These are phyloP conservation scores for Scytalopus superciliaris DNA, from an alignment of 2,113 vertebrate species.

Conservation along the genomic window DNA sequence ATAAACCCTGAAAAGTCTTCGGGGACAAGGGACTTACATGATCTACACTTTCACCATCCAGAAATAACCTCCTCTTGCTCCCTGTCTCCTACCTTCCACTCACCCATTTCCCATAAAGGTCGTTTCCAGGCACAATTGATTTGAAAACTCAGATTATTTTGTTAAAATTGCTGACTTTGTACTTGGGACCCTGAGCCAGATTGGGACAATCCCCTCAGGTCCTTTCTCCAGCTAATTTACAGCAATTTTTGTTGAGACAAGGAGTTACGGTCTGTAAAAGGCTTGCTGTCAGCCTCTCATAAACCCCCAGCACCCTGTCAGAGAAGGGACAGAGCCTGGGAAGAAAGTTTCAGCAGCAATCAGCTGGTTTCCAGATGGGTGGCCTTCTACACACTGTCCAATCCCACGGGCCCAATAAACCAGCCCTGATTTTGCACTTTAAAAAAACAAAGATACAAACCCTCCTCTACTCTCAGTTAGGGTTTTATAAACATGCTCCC, in stretches of 20 bases:
- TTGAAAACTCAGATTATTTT: conserved; percentile 48
- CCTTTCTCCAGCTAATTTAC: conserved; percentile 77
- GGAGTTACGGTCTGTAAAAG: conserved; percentile 82
- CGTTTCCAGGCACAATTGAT: conserved; percentile 43
- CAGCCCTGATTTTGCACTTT: conserved; percentile 53
- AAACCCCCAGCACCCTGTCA: conserved; percentile 77
- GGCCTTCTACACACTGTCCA: conserved; percentile 48
- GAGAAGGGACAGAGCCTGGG: conserved; percentile 45
- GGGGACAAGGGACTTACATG: not conserved
- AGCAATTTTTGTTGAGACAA: conserved; percentile 78
- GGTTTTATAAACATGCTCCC: conserved; percentile 64
- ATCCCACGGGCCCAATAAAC: conserved; percentile 58
- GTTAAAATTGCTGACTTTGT: conserved; percentile 57
- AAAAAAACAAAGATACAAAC: conserved; percentile 54
- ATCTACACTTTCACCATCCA: not conserved
- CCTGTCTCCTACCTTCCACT: not conserved
- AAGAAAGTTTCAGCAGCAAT: conserved; percentile 61
- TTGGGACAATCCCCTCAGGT: conserved; percentile 64
- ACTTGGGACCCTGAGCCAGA: conserved; percentile 3
- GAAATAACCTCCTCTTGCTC: conserved; percentile 17
- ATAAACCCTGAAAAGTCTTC: not conserved
- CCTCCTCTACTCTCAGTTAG: conserved; percentile 20
- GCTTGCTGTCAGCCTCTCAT: conserved; percentile 79
- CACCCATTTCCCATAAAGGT: conserved; percentile 31
- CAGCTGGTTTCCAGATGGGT: conserved; percentile 84